Evolutionary conservation across 2,797 vertebrate species (phyloP).

Genomic region (Xenentodon cancila): DNA sequence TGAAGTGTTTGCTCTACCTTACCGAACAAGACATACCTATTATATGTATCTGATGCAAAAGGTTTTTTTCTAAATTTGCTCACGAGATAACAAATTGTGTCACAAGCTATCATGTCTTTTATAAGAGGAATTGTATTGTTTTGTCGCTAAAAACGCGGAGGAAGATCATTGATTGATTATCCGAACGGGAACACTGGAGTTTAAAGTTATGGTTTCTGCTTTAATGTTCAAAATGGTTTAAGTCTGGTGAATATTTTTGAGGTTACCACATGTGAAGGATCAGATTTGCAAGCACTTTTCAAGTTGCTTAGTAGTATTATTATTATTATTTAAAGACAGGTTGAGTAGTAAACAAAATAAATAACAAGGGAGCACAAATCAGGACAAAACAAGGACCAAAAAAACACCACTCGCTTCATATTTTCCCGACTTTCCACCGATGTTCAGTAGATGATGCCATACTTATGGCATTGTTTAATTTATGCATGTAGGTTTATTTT

Average conservation of each 20-base stretch:
- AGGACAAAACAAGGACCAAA: conserved; percentile 24
- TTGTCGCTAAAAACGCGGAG: conserved; percentile 3
- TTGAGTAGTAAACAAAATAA: conserved; percentile 13
- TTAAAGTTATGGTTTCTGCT: conserved; percentile 1
- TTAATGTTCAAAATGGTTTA: conserved; percentile 1
- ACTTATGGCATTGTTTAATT: no score
- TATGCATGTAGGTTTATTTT: no score
- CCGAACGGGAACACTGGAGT: not conserved
- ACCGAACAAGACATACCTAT: conserved; percentile 11
- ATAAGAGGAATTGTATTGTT: conserved; percentile 3
- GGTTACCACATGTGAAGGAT: not conserved
- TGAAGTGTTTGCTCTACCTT: conserved; percentile 23
- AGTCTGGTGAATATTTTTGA: conserved; percentile 1
- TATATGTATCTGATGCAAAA: conserved; percentile 11
- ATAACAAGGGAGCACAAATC: conserved; percentile 47
- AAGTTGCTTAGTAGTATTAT: conserved; percentile 8
- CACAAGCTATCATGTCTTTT: conserved; percentile 2
- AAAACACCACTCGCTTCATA: conserved; percentile 3
- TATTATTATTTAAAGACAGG: not conserved
- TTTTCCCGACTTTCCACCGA: conserved; percentile 18
- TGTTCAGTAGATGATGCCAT: not conserved
- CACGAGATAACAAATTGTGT: not conserved
- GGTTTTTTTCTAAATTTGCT: not conserved
- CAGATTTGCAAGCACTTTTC: conserved; percentile 18
- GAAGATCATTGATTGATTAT: not conserved